phyloP scores from a whole-genome alignment of 1,140 invertebrate genomes.

The Daktulosphaira vitifoliae region DNA sequence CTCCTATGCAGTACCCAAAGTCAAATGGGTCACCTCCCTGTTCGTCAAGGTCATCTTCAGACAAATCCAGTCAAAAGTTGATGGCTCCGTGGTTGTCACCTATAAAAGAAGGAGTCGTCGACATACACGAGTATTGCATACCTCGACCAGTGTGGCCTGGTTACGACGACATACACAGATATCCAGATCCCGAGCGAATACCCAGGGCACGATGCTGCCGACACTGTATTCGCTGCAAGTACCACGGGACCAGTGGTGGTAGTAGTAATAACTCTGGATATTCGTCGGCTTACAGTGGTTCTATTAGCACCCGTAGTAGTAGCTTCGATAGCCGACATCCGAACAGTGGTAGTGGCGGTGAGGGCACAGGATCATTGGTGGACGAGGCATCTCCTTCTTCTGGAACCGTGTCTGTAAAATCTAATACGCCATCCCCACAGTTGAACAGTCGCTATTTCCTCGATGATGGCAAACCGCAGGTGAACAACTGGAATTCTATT shows the following conservation, averaged over 20 bases:
- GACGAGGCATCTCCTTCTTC: conserved; percentile 8
- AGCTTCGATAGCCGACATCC: not conserved
- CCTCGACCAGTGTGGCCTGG: conserved; percentile 37
- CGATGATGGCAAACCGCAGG: not conserved
- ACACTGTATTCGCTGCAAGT: not conserved
- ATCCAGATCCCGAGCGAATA: not conserved
- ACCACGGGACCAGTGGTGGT: not conserved
- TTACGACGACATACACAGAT: not conserved
- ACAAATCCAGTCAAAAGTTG: not conserved
- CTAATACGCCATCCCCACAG: not conserved
- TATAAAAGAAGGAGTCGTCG: conserved; percentile 36
- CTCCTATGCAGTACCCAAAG: conserved; percentile 12
- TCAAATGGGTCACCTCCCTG: not conserved
- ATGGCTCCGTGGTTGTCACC: conserved; percentile 23
- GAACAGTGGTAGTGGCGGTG: not conserved
- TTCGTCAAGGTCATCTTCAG: not conserved
- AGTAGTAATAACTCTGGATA: not conserved
- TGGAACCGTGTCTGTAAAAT: not conserved
- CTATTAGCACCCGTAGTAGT: not conserved
- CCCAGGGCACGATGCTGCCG: not conserved
- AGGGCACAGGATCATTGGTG: not conserved
- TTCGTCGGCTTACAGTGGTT: conserved; percentile 7
- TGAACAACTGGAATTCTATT: not conserved
- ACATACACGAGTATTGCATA: conserved; percentile 33
- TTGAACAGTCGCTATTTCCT: not conserved